Conservation (phyloP, 2,888 invertebrate species). For the Acleris laterana region DNA sequence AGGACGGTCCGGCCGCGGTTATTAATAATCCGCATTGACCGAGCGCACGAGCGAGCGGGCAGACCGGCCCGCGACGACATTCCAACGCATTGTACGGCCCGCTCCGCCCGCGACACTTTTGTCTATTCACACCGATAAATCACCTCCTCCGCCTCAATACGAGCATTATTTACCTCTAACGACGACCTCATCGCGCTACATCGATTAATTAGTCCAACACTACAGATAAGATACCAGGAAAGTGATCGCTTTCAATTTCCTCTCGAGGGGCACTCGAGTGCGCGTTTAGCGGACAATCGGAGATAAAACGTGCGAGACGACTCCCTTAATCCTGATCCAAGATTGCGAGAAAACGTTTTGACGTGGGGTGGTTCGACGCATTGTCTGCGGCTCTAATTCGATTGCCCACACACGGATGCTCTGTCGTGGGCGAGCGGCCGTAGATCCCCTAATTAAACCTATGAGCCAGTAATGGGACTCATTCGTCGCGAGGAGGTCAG, state of each 20-base stretch:
- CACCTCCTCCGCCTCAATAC: slow-evolving; percentile 74
- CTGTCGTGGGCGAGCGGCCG: slow-evolving; percentile 67
- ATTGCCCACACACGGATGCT: slow-evolving; percentile 72
- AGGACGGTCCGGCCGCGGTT: slow-evolving; percentile 49
- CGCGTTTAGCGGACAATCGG: slow-evolving; percentile 84
- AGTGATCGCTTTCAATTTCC: slow-evolving; percentile 85
- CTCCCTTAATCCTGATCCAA: slow-evolving; percentile 84
- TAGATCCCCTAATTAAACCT: slow-evolving; percentile 77
- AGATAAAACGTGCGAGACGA: slow-evolving; percentile 84
- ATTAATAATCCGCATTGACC: slow-evolving; percentile 83
- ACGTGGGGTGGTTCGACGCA: slow-evolving; percentile 79
- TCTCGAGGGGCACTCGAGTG: slow-evolving; percentile 83
- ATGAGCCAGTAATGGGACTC: slow-evolving; percentile 72
- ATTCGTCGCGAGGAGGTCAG: slow-evolving; percentile 71
- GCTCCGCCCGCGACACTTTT: slow-evolving; percentile 82
- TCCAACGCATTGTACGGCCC: slow-evolving; percentile 78
- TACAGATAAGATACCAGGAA: slow-evolving; percentile 82
- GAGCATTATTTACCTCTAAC: slow-evolving; percentile 79
- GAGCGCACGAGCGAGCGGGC: slow-evolving; percentile 68
- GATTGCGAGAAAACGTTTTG: slow-evolving; percentile 84
- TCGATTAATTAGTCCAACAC: slow-evolving; percentile 84
- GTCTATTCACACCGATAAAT: slow-evolving; percentile 82
- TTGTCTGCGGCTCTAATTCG: slow-evolving; percentile 80
- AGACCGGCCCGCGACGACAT: slow-evolving; percentile 78
- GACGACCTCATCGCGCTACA: slow-evolving; percentile 71